These are phyloP conservation scores for Paramormyrops hopkinsi DNA, from an alignment of 2,797 vertebrate species.

Conservation along the genomic window DNA sequence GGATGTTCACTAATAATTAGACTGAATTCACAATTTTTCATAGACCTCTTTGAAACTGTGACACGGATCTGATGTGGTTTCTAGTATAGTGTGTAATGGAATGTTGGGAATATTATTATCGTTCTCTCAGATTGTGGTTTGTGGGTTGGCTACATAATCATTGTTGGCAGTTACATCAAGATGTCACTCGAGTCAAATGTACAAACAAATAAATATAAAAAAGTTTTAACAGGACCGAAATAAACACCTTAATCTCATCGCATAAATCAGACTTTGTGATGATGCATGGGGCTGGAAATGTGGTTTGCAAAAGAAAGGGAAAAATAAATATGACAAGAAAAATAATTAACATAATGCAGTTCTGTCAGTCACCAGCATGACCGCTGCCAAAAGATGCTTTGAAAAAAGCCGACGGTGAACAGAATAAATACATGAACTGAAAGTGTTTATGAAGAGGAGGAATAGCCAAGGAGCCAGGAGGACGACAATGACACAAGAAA, in stretches of 20 bases:
- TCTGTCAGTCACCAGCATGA: constrained; percentile 50
- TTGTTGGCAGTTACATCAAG: neutral
- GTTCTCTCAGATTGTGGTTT: neutral
- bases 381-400: constrained; percentile 50
- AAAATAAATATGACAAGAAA: constrained; percentile 44
- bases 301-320: neutral
- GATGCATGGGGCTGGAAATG: neutral
- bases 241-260: neutral
- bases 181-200: neutral
- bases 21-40: neutral
- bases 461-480: neutral
- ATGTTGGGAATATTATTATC: neutral
- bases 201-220: neutral
- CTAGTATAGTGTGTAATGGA: neutral
- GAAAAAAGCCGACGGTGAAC: constrained; percentile 49
- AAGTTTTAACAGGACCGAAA: neutral
- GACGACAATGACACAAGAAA: neutral
- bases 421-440: constrained; percentile 52
- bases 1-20: neutral
- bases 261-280: constrained; percentile 3
- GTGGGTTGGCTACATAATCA: neutral
- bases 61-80: neutral
- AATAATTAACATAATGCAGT: constrained; percentile 59
- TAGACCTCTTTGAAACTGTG: neutral
- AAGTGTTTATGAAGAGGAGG: constrained; percentile 24